Evolutionary conservation across 2,797 vertebrate species (phyloP).

Genomic region (Peromyscus eremicus): DNA sequence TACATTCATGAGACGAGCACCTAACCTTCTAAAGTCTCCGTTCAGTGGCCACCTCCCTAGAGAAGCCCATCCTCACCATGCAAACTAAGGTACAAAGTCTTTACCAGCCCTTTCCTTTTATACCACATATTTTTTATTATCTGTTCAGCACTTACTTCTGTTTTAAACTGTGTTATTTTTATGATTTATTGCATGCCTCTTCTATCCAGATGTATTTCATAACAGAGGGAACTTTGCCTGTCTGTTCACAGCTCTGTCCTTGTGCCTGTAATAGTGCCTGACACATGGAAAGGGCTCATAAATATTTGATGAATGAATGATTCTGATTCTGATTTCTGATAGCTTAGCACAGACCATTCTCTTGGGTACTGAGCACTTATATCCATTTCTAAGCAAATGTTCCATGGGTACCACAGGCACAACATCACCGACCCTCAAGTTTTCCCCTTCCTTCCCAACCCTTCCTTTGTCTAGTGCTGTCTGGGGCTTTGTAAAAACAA

Average conservation of each 20-base stretch:
- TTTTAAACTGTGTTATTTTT: not conserved
- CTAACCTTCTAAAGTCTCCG: not conserved
- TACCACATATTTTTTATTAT: not conserved
- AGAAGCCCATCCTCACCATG: not conserved
- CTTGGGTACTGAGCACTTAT: not conserved
- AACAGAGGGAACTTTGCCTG: not conserved
- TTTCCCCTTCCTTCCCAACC: not conserved
- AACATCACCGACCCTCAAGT: not conserved
- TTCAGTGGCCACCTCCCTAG: not conserved
- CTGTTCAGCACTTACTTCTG: not conserved
- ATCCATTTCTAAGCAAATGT: not conserved
- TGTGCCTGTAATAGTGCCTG: not conserved
- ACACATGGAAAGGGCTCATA: not conserved
- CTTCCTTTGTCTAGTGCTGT: not conserved
- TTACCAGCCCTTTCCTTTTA: not conserved
- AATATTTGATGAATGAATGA: not conserved
- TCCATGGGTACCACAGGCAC: not conserved
- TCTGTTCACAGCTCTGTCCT: not conserved
- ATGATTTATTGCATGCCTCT: not conserved
- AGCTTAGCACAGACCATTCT: not conserved
- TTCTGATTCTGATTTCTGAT: not conserved
- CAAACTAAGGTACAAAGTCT: not conserved
- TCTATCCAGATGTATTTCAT: not conserved
- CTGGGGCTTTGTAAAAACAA: not conserved
- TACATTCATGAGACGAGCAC: not conserved